Evolutionary conservation across 2,113 vertebrate genomes (phyloP), one percentile per base, ranked within the genome.

Genomic region (Pelecanus crispus): DNA sequence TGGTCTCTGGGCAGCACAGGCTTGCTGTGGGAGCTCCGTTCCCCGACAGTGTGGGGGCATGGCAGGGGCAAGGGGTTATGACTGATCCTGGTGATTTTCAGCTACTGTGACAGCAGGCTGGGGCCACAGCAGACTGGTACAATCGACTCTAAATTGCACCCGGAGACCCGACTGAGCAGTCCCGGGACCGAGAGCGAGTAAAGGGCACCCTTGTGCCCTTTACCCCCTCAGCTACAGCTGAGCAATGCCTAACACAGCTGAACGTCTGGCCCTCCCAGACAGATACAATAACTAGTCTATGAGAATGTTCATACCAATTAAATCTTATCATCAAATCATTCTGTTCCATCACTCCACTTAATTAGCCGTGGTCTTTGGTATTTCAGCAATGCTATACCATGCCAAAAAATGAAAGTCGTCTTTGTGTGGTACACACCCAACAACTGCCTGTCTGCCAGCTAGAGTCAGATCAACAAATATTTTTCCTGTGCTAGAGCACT

Each of bases 371-470:
- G 95, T 78, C 85, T 95, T 90, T 95, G 97, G 97, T 91, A 98
- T 98, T 95, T 97, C 95, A 97, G 97, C 84, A 94, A 95, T 97
- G 95, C 75, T 93, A 38, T 71, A 56, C 83, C 55, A 13, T 86
- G 84, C 95, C 86, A 95, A 91, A 89, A 89, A 93, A 80, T 97
- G 92, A 92, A 97, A 97, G 94, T 96, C 42, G 83, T 94, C 97
- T 97, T 98, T 97, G 92, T 97, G 89, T 75, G 80, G 75, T 96
- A 53, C 79, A 58, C 77, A 88, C 95, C 92, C 95, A 94, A 78
- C 74, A 87, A 36, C 88, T 94, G 96, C 80, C 91, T 91, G 93
- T 72, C 91, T 88, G 65, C 93, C 70, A 67, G 87, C 91, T 88
- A 86, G 14, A 32, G 71, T 38, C 72, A 71, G 42, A 62, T 62